A percentile compares a stretch with the other conserved stretches of the same genome.
Conservation (phyloP, 2,113 vertebrate species). For the Oceanodroma tethys region DNA sequence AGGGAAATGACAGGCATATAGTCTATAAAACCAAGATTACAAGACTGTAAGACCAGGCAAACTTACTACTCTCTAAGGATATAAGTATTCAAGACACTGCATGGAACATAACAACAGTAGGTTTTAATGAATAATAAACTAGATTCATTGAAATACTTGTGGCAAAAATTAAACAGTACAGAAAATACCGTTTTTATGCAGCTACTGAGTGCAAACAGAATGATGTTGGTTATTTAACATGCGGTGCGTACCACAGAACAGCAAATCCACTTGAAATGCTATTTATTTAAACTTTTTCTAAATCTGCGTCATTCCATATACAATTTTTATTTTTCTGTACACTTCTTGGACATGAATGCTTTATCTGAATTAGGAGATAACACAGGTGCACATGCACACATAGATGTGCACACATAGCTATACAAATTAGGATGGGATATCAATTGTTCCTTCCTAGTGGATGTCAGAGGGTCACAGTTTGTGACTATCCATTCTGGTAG, state of each 20-base stretch:
- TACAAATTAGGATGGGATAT: neutral
- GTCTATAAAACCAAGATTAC: neutral
- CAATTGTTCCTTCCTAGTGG: neutral
- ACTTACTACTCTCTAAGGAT: neutral
- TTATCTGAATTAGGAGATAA: neutral
- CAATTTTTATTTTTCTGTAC: neutral
- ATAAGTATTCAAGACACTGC: neutral
- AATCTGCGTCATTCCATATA: neutral
- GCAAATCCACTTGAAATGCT: neutral
- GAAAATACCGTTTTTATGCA: neutral
- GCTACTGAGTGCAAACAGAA: neutral
- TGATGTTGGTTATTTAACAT: neutral
- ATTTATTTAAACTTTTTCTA: neutral
- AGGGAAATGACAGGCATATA: neutral
- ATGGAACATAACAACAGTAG: neutral
- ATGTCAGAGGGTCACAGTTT: neutral
- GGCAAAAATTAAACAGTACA: neutral
- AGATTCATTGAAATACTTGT: neutral
- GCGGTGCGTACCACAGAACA: neutral
- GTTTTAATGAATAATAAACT: neutral
- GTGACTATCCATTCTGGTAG: neutral
- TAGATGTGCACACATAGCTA: neutral
- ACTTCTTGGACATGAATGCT: neutral
- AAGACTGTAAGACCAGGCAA: neutral
- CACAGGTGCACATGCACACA: rapidly evolving